A percentile compares a stretch with the other conserved stretches of the same genome.
These are phyloP conservation scores for Augochlora pura DNA, from an alignment of 1,140 invertebrate genomes.

Conservation along the genomic window DNA sequence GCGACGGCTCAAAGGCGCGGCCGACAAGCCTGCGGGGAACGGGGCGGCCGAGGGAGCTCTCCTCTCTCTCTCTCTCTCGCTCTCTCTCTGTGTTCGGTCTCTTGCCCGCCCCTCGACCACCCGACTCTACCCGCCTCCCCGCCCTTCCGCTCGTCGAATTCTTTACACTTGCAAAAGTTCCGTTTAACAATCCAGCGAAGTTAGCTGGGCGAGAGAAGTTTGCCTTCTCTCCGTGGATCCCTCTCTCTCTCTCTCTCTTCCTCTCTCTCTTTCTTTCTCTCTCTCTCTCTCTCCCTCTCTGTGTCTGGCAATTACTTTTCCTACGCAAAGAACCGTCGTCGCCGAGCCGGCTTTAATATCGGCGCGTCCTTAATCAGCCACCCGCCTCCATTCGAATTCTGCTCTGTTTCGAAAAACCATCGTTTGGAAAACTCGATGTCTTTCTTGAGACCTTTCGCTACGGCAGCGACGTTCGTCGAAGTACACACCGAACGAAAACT, in stretches of 20 bases:
- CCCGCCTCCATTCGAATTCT: too few species aligned
- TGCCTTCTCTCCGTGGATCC: background rate
- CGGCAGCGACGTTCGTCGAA: too few species aligned
- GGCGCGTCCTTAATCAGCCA: background rate
- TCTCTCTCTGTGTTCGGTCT: background rate
- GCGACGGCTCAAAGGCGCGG: background rate
- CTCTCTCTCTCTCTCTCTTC: too few species aligned
- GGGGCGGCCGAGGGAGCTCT: background rate
- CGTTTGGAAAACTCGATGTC: too few species aligned
- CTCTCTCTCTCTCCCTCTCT: too few species aligned
- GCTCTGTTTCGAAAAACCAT: background rate
- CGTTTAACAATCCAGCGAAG: constrained; percentile 5
- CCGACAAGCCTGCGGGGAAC: background rate
- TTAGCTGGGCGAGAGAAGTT: background rate
- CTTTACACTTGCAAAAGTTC: constrained; percentile 25
- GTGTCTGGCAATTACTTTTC: background rate
- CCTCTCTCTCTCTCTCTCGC: background rate
- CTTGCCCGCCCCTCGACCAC: background rate
- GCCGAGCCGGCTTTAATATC: background rate
- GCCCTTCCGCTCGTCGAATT: background rate
- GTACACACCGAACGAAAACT: too few species aligned
- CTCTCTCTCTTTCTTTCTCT: too few species aligned
- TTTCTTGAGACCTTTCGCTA: too few species aligned
- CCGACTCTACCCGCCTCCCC: too few species aligned
- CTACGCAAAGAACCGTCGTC: background rate